phyloP scores from a whole-genome alignment of 1,140 invertebrate species.

The Drosophila teissieri region DNA sequence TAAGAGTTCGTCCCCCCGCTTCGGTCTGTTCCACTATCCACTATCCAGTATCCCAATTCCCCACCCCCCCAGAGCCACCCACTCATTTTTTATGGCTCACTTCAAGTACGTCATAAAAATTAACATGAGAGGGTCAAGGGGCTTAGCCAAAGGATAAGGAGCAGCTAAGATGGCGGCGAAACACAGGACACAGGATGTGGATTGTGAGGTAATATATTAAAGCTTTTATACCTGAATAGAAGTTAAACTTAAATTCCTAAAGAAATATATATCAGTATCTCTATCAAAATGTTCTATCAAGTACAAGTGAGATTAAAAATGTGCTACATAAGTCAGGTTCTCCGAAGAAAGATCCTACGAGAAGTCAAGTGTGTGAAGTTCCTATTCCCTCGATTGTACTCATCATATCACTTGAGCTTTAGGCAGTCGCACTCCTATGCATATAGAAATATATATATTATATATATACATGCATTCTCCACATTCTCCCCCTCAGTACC shows the following conservation, averaged over 20 bases:
- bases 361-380: neutral
- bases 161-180: neutral
- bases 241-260: no score
- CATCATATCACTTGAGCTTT: neutral
- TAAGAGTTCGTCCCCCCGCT: constrained; percentile 35
- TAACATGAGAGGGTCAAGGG: constrained; percentile 58
- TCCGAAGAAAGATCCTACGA: no score
- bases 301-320: no score
- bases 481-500: neutral
- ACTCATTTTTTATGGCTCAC: constrained; percentile 74
- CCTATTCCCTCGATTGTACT: neutral
- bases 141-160: neutral
- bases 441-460: neutral
- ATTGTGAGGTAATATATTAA: no score
- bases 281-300: no score
- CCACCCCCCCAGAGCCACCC: constrained; percentile 1
- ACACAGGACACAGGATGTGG: neutral
- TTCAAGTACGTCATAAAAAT: constrained; percentile 80
- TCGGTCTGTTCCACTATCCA: no score
- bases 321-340: no score
- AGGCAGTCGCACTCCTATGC: neutral
- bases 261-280: no score
- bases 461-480: neutral
- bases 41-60: neutral
- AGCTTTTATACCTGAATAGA: no score